Conservation (phyloP, 2,797 vertebrate genomes). For the Siniperca scherzeri region DNA sequence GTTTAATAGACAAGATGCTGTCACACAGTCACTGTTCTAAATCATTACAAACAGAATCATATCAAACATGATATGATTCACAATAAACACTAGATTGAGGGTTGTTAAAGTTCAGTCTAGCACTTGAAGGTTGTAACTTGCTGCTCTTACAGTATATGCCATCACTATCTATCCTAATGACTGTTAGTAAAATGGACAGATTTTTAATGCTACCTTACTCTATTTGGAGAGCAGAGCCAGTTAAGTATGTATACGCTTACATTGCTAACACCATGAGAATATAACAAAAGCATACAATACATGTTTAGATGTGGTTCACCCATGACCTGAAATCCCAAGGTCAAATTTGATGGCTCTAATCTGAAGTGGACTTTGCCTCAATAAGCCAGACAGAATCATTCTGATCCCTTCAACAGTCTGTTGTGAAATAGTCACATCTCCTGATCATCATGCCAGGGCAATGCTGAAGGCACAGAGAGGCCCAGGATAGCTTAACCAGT, state of each 20-base stretch:
- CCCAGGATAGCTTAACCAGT: not conserved
- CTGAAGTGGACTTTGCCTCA: slow-evolving; percentile 58
- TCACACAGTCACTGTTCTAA: not conserved
- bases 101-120: slow-evolving; percentile 1
- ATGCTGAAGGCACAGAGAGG: not conserved
- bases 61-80: slow-evolving; percentile 2
- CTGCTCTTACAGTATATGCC: not conserved
- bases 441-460: slow-evolving; percentile 26
- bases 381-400: slow-evolving; percentile 23
- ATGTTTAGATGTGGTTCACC: not conserved
- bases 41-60: not conserved
- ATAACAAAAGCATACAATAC: not conserved
- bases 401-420: slow-evolving; percentile 6
- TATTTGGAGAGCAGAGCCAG: not conserved
- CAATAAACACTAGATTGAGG: not conserved
- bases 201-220: not conserved
- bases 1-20: not conserved
- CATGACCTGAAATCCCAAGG: slow-evolving; percentile 10
- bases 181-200: not conserved
- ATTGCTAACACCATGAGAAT: not conserved
- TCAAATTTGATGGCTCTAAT: slow-evolving; percentile 16
- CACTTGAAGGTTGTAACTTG: not conserved
- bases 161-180: not conserved
- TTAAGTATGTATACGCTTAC: not conserved
- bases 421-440: slow-evolving; percentile 59